Base-by-base conservation (phyloP, 2,888 invertebrate species). In the Yponomeuta evonymella region DNA sequence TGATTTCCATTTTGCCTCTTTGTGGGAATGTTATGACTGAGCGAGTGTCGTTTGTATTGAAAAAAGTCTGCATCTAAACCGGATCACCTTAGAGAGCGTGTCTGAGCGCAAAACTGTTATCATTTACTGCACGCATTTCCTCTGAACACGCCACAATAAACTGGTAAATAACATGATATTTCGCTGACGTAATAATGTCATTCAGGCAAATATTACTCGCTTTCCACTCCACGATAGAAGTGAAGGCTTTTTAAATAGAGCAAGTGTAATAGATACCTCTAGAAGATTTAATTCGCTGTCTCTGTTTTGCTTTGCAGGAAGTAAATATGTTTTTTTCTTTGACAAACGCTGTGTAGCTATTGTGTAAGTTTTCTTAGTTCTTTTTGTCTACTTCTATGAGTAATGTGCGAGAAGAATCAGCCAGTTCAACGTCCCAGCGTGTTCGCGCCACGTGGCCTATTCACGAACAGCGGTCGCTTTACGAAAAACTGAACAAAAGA, bases 101-200 rank as follows among this genome's bases (percentile, higher is more conserved):
- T 78, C 79, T 79, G 79, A 83, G 83, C 80, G 83, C 81, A 83
- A 86, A 84, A 84, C 83, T 85, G 83, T 58, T 82, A 83, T 88
- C 82, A 85, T 85, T 86, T 84, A 77, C 85, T 83, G 84, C 85
- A 88, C 85, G 85, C 86, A 83, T 83, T 87, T 89, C 88, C 88
- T 85, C 71, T 63, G 29, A 67, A 62, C 43, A 66, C 73, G 4
- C 68, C 29, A 36, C 33, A 30, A 64, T 64, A 30, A 64, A 64
- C 29, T 64, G 29, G 23, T 64, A 64, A 29, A 64, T 64, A 64
- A 64, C 64, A 64, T 64, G 29, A 64, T 64, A 64, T 64, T 64
- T 64, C 29, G 29, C 64, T 64, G 23, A 30, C 64, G 29, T 64
- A 64, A 64, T 64, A 29, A 30, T 64, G 64, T 30, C 64, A 64